phyloP scores from a whole-genome alignment of 1,140 invertebrate genomes.

The Alviniconcha marisindica region DNA sequence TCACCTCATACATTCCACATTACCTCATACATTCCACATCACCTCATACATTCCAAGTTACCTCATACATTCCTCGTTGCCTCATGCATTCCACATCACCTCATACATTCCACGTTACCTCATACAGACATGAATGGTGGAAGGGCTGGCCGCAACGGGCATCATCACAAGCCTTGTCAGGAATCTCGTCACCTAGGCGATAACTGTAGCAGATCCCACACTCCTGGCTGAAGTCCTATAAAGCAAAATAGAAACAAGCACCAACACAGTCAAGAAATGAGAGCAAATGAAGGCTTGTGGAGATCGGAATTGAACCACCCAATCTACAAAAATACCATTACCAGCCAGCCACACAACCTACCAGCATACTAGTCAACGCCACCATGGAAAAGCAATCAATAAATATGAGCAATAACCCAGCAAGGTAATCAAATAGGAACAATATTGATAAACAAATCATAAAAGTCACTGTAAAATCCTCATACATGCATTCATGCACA shows the following conservation, averaged over 20 bases:
- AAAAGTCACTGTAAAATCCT: too few species aligned
- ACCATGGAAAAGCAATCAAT: too few species aligned
- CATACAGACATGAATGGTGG: slow-evolving; percentile 73
- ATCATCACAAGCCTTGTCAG: slow-evolving; percentile 73
- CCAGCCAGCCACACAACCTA: too few species aligned
- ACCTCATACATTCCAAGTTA: not conserved
- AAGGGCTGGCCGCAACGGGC: slow-evolving; percentile 71
- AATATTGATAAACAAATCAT: too few species aligned
- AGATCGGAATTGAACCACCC: not conserved
- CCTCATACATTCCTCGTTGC: not conserved
- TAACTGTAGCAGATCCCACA: slow-evolving; percentile 76
- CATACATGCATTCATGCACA: too few species aligned
- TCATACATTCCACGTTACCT: slow-evolving; percentile 62
- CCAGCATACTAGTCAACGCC: too few species aligned
- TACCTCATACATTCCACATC: not conserved
- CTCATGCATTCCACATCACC: too few species aligned
- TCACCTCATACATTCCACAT: not conserved
- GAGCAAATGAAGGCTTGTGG: not conserved
- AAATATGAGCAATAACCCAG: too few species aligned
- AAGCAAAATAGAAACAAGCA: too few species aligned
- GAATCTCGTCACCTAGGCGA: slow-evolving; percentile 67
- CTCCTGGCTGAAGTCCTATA: slow-evolving; percentile 67
- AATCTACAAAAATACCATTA: not conserved
- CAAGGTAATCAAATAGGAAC: too few species aligned
- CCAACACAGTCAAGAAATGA: not conserved